Base-by-base conservation (phyloP, 1,140 invertebrate genomes). In the Plectrocnemia conspersa region DNA sequence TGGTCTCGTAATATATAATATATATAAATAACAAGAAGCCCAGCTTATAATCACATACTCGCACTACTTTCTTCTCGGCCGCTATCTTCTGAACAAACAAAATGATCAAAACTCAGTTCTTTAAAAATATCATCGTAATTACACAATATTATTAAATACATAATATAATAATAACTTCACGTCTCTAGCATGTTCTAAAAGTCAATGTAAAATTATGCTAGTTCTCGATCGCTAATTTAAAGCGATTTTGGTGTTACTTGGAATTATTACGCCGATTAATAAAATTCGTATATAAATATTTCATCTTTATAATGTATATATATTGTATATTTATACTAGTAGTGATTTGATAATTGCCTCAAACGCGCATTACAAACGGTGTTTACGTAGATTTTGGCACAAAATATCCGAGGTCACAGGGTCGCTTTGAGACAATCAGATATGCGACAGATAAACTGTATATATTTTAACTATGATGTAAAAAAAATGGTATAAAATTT, bases 1-100 rank as follows among this genome's bases (percentile, higher is more conserved):
- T 46, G 55, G 22, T 57, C 55, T 57, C 24, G 10, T 48, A 23
- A 23, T 27, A 24, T 25, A 13, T 45, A 47, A 47, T 13, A 23
- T 27, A 24, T 25, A 13, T 45, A 47, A 47, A 42, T 49, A 53
- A 48, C 54, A 52, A 49, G 42, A 53, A 58, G 50, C 49, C 53
- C 35, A 23, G 29, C 45, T 50, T 35, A 23, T 36, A 48, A 29
- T 24, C 23, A 16, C 23, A 11, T 44, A 6, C 32, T 27, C 44
- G 13, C 32, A 50, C 15, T 21, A 4, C 10, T 41, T 21, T 38
- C 35, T 16, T 7, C 18, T 16, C 35, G 5, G 11, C 18, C 13
- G 13, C 18, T 13, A 9, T 7, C 5, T 38, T 16, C 35, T 38
- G 35, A 38, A 7, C 35, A 38, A 38, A 38, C 23, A 13, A 35